Base-by-base conservation (phyloP, 2,888 invertebrate genomes). In the Agrochola macilenta region DNA sequence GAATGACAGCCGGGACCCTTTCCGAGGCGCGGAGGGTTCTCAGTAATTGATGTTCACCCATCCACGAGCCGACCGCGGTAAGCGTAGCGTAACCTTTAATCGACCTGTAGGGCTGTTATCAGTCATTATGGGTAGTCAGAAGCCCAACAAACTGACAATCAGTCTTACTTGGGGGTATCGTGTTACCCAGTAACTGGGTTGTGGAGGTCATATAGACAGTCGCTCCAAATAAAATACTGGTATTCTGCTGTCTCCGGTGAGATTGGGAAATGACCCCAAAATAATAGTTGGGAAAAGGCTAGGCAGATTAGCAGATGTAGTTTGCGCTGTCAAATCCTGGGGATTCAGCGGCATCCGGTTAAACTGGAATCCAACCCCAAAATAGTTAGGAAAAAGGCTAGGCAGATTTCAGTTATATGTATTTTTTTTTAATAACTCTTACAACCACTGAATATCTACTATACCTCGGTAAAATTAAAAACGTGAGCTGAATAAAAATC, bases 401-500 rank as follows among this genome's bases (percentile, higher is more conserved):
- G 9, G 1, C 9, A 20, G 20, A 30, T 30, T 30, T 57, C n/a
- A 11, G 1, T 30, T 30, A 30, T n/a, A n/a, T 14, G 23, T n/a
- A n/a, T n/a, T n/a, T 52, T 30, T 69, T 69, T 30, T 26, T 7
- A 26, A 58, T 58, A 26, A 58, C 26, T 2, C 26, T 26, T 14
- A 7, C 26, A 58, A 14, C n/a, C 17, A 58, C 14, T 46, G 30
- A n/a, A 60, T 35, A 26, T 8, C 23, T 12, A 26, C n/a, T n/a
- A n/a, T n/a, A n/a, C n/a, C 5, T 4, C 9, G 23, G n/a, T 46
- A 8, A 57, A 54, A 69, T 49, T 46, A 23, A 68, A 77, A 70
- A 11, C 30, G 39, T 58, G 43, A 20, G 1, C 39, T 35, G 63
- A 43, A 68, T 68, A 78, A 74, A 77, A 64, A n/a, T 58, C 39